Base-by-base conservation (phyloP, 2,113 vertebrate genomes). In the Lepisosteus oculatus region DNA sequence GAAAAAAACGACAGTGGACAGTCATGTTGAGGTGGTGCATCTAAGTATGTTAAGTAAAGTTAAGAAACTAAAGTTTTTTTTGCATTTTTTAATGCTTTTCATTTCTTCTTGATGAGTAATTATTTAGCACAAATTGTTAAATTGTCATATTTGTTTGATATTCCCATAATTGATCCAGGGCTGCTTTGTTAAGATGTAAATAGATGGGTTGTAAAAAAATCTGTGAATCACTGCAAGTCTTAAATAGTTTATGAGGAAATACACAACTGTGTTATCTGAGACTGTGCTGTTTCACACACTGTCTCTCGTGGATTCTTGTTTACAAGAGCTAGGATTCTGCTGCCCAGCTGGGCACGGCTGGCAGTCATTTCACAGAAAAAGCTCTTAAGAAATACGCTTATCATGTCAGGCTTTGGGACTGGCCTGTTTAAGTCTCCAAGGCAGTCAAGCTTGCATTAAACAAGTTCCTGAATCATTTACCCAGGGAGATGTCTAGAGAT, bases 281-380 rank as follows among this genome's bases (percentile, higher is more conserved):
- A 13, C 63, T 12, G 43, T 47, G n/a, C 43, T n/a, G 6, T 55
- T 13, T 4, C 11, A 42, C 15, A 11, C 43, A 56, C 11, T 15
- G 56, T 73, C 44, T 14, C 56, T 51, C 14, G 57, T 55, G 65
- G 17, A 51, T 68, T 62, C 42, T n/a, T 68, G 56, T 54, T 72
- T 68, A 55, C 57, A 11, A 7, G 45, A 14, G 17, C 17, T 68
- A 44, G 4, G 41, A 9, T 43, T 67, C 42, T 59, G 42, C 8
- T 42, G n/a, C 43, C 43, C 55, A 29, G 12, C 15, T 8, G 11
- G 15, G 42, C 47, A 13, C 29, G 56, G 15, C 57, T 62, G 29
- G 62, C 45, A 29, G 41, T 56, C 13, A 1, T 3, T 15, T 14
- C 55, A 9, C n/a, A 42, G n/a, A 3, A 45, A 41, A 42, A 14